phyloP scores from a whole-genome alignment of 2,113 vertebrate genomes.

The Bubo bubo region DNA sequence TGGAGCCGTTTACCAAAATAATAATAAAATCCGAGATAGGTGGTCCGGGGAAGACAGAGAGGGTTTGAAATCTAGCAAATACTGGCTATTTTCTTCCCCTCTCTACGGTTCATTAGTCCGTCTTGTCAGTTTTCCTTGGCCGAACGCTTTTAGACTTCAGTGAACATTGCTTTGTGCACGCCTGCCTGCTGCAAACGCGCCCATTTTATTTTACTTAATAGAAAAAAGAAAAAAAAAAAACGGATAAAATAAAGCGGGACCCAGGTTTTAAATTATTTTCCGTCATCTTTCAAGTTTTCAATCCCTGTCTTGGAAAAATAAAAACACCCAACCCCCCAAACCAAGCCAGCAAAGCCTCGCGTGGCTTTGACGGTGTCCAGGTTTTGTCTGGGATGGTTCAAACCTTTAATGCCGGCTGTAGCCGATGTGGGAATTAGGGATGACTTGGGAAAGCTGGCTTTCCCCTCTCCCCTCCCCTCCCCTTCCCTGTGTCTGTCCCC shows the following conservation, averaged over 20 bases:
- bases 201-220: conserved; percentile 77
- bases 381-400: conserved; percentile 34
- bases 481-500: not conserved
- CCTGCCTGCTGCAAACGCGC: conserved; percentile 70
- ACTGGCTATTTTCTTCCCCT: conserved; percentile 84
- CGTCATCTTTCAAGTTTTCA: conserved; percentile 39
- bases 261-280: conserved; percentile 55
- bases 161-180: conserved; percentile 90
- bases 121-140: conserved; percentile 92
- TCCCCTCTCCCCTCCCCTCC: not conserved
- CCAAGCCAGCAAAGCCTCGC: not conserved
- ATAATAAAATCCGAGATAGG: conserved; percentile 78
- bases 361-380: not conserved
- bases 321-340: not conserved
- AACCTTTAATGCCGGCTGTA: not conserved
- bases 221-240: not conserved
- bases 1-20: conserved; percentile 33
- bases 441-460: not conserved
- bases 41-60: conserved; percentile 72
- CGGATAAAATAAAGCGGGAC: conserved; percentile 52
- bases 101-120: conserved; percentile 91
- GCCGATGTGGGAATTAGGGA: not conserved
- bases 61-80: conserved; percentile 83
- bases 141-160: conserved; percentile 88
- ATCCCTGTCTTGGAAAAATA: not conserved